phyloP scores from a whole-genome alignment of 2,888 invertebrate genomes.

The Drosophila leonis region DNA sequence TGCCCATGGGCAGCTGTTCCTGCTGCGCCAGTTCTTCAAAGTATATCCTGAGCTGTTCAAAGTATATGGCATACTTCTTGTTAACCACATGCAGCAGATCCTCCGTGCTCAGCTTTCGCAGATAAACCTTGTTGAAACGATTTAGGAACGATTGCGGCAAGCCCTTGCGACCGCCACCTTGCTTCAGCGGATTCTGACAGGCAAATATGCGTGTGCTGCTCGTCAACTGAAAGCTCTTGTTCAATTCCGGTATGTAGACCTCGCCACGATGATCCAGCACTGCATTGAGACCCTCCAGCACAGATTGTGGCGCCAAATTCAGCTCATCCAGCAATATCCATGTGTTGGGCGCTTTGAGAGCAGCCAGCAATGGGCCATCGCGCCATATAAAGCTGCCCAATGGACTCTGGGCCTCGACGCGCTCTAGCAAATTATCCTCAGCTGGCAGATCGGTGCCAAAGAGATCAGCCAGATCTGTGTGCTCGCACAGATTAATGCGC shows the following conservation, averaged over 20 bases:
- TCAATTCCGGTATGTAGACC: constrained; percentile 97
- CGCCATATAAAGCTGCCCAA: constrained; percentile 96
- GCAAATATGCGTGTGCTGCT: constrained; percentile 95
- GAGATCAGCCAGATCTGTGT: constrained; percentile 99
- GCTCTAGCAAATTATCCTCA: constrained; percentile 89
- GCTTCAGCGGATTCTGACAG: constrained; percentile 98
- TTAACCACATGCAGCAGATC: constrained; percentile 87
- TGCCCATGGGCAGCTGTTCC: constrained; percentile 26
- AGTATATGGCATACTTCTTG: constrained; percentile 78
- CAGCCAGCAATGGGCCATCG: constrained; percentile 97
- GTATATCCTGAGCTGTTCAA: constrained; percentile 65
- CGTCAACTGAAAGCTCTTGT: constrained; percentile 92
- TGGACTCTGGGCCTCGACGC: constrained; percentile 48
- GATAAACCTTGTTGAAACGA: constrained; percentile 96
- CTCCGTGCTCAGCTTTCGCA: constrained; percentile 88
- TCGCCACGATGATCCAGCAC: constrained; percentile 99
- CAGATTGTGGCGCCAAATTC: constrained; percentile 99
- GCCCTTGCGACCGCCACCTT: constrained; percentile 98
- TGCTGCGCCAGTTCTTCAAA: constrained; percentile 53
- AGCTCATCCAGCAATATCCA: constrained; percentile 99
- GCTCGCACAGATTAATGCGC: constrained; percentile 98
- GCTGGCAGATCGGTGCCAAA: constrained; percentile 99
- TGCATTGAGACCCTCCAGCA: constrained; percentile 98
- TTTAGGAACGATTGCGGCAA: constrained; percentile 98
- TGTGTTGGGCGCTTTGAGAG: constrained; percentile 93